Conservation (phyloP, 92 coral and sea anemone species). For the Hydrozoanthus gracilis region DNA sequence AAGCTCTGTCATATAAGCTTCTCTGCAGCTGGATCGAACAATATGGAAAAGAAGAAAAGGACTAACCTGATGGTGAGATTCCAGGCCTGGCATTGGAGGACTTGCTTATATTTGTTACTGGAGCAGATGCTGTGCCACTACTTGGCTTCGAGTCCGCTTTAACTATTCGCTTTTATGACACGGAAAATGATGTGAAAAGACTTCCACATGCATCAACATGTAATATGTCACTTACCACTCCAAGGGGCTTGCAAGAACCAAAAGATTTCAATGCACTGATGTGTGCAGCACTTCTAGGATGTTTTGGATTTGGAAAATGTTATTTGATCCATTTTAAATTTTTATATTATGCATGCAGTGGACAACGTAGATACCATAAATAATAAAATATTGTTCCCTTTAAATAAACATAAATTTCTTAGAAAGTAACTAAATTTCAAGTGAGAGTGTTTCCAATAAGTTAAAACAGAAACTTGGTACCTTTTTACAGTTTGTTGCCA, state of each 20-base stretch:
- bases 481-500: slow-evolving; percentile 30
- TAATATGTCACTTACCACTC: slow-evolving; percentile 6
- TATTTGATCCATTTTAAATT: slow-evolving; percentile 13
- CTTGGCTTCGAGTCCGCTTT: slow-evolving; percentile 33
- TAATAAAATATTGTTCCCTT: slow-evolving; percentile 19
- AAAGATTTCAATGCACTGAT: slow-evolving; percentile 19
- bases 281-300: slow-evolving; percentile 21
- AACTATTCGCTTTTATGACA: slow-evolving; percentile 34
- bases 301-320: slow-evolving; percentile 34
- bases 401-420: not conserved
- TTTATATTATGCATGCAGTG: not conserved
- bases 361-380: slow-evolving; percentile 5
- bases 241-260: slow-evolving; percentile 21
- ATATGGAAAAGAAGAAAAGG: slow-evolving; percentile 20
- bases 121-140: slow-evolving; percentile 38
- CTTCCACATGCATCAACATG: slow-evolving; percentile 38
- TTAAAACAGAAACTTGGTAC: slow-evolving; percentile 26
- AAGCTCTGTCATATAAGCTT: slow-evolving; percentile 16
- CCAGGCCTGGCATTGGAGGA: slow-evolving; percentile 38
- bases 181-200: slow-evolving; percentile 39
- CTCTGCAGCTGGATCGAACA: slow-evolving; percentile 25
- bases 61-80: slow-evolving; percentile 21
- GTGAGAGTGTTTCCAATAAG: slow-evolving; percentile 1
- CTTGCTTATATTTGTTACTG: slow-evolving; percentile 39
- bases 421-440: slow-evolving; percentile 30